These are phyloP conservation scores for Papilio helenus DNA, from an alignment of 1,140 invertebrate species.

Conservation along the genomic window DNA sequence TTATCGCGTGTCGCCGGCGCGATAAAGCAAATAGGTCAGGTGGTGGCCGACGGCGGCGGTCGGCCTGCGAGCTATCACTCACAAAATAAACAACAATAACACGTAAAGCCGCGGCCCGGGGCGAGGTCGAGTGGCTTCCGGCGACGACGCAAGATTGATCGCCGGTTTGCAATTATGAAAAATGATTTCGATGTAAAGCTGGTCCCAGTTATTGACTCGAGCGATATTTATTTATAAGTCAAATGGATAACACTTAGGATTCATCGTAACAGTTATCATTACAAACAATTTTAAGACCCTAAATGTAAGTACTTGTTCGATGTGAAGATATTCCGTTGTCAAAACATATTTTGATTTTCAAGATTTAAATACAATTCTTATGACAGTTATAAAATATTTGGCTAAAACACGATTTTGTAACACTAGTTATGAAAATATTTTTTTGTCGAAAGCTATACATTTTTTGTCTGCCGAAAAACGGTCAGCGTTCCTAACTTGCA, in stretches of 20 bases:
- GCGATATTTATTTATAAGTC: not conserved
- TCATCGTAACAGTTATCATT: not conserved
- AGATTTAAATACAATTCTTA: not conserved
- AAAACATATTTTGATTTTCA: not conserved
- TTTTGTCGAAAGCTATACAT: not conserved
- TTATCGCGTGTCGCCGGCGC: slow-evolving; percentile 62
- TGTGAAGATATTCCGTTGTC: not conserved
- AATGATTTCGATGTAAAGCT: slow-evolving; percentile 41
- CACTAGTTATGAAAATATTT: not conserved
- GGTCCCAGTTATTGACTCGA: not conserved
- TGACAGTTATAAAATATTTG: too few relatives aligned
- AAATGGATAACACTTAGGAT: not conserved
- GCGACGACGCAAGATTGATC: slow-evolving; percentile 65
- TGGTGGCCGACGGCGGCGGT: slow-evolving; percentile 42
- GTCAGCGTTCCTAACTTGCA: slow-evolving; percentile 20
- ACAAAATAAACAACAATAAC: slow-evolving; percentile 72
- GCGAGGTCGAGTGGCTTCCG: slow-evolving; percentile 72
- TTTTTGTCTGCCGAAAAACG: slow-evolving; percentile 1
- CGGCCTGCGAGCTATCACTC: slow-evolving; percentile 54
- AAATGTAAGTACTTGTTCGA: not conserved
- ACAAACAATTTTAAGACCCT: not conserved
- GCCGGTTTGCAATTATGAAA: slow-evolving; percentile 55
- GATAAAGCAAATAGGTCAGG: slow-evolving; percentile 68
- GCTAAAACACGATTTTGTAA: not conserved
- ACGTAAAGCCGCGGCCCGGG: slow-evolving; percentile 58